A percentile compares a stretch with the other conserved stretches of the same genome.
Conservation (phyloP, 2,888 invertebrate genomes). For the Cheilosia scutellata region DNA sequence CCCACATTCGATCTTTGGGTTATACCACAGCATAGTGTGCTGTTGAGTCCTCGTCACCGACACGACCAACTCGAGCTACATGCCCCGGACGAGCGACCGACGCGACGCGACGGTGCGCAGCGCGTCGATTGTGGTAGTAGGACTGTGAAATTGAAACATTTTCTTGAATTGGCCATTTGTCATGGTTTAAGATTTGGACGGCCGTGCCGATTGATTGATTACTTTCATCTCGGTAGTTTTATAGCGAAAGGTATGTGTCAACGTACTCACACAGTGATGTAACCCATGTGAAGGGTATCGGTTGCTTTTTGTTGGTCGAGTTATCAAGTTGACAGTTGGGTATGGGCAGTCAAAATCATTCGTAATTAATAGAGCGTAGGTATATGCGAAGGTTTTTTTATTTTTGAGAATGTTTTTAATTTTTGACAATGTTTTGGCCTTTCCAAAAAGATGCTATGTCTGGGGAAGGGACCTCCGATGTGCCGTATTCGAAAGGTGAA, state of each 20-base stretch:
- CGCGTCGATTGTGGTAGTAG: conserved; percentile 39
- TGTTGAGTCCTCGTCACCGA: conserved; percentile 28
- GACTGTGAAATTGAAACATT: conserved; percentile 76
- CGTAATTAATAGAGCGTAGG: conserved; percentile 62
- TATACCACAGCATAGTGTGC: conserved; percentile 15
- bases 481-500: too few relatives aligned
- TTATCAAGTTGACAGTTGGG: conserved; percentile 66
- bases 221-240: conserved; percentile 66
- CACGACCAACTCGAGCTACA: neutral
- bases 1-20: conserved; percentile 68
- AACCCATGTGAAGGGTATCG: conserved; percentile 27
- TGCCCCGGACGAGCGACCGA: neutral
- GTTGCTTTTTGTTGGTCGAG: conserved; percentile 21
- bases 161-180: conserved; percentile 76
- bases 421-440: too few relatives aligned
- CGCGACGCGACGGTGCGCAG: neutral
- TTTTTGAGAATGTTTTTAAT: too few relatives aligned
- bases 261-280: conserved; percentile 44
- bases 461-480: too few relatives aligned
- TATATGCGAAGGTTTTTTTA: conserved; percentile 10
- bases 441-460: too few relatives aligned
- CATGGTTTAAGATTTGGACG: conserved; percentile 76
- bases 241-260: conserved; percentile 73
- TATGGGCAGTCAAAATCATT: conserved; percentile 58
- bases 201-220: conserved; percentile 73